These are phyloP conservation scores for Mesopsocus fuscifrons DNA, from an alignment of 2,888 invertebrate species.

Conservation along the genomic window DNA sequence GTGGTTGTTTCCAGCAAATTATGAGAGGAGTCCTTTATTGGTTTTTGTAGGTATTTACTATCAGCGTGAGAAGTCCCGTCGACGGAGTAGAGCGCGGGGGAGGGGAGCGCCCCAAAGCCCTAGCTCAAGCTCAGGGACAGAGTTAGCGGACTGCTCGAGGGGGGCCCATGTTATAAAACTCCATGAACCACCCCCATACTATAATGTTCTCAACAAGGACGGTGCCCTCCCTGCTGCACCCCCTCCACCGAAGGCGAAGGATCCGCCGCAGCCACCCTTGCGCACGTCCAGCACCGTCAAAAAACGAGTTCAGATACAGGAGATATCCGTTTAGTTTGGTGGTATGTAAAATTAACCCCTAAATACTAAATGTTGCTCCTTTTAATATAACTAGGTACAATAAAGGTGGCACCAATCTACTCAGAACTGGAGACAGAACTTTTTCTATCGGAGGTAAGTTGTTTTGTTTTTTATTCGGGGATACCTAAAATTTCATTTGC, in stretches of 20 bases:
- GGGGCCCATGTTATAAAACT: slow-evolving; percentile 16
- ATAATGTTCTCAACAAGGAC: slow-evolving; percentile 21
- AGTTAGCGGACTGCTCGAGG: slow-evolving; percentile 7
- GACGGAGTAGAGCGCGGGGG: slow-evolving; percentile 6
- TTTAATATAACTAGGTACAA: no score
- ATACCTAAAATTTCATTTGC: no score
- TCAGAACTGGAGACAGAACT: no score
- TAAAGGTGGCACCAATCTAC: no score
- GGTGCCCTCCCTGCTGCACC: slow-evolving; percentile 17
- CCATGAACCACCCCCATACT: slow-evolving; percentile 24
- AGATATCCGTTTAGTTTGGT: slow-evolving; percentile 51
- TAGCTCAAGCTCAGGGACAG: slow-evolving; percentile 11
- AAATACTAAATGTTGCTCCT: no score
- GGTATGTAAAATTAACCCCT: no score
- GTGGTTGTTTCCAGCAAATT: no score
- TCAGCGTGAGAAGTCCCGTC: slow-evolving; percentile 12
- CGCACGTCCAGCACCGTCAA: slow-evolving; percentile 36
- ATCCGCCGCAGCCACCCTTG: slow-evolving; percentile 21
- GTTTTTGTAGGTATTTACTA: slow-evolving; percentile 2
- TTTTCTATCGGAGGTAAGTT: no score
- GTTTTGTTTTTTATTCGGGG: no score
- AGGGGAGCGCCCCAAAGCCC: slow-evolving; percentile 10
- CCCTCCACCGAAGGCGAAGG: slow-evolving; percentile 23
- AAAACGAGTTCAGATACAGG: slow-evolving; percentile 63
- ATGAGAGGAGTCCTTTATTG: neutral